Base-by-base conservation (phyloP, 2,888 invertebrate genomes). In the Eristalis tenax region DNA sequence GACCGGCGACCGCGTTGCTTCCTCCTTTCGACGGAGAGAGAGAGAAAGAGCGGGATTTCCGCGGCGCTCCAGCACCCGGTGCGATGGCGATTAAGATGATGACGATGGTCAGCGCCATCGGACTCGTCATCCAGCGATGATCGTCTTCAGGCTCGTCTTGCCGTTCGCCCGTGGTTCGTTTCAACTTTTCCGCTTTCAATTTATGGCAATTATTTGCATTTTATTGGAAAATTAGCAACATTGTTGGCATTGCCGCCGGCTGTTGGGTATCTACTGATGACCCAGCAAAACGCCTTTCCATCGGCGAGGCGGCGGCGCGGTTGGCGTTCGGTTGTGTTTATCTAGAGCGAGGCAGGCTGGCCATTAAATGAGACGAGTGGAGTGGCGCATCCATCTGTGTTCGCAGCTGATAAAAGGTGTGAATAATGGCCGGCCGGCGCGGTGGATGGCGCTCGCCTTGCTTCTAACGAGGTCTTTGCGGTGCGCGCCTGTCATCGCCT, bases 101-200 rank as follows among this genome's bases (percentile, higher is more conserved):
- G 82, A 82, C 59, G 87, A 79, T 83, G 86, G 86, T 28, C 61
- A 68, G 28, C 73, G 59, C 66, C 80, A 56, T 38, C 32, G 26
- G 40, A 65, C 64, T 35, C 63, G 40, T 70, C 71, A 40, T 70
- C 64, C n/a, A 4, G 18, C n/a, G 18, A 63, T 63, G 13, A 15
- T 63, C 15, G 23, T 63, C 15, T 3, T 32, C 32, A 32, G 32
- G 11, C n/a, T n/a, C 50, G 50, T 50, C 18, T 61, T 32, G 43
- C 63, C 56, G 18, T 35, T 22, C 43, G 57, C 1, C 35, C 26
- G 66, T 23, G 18, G 43, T 63, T 81, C 75, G 63, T 86, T 86
- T 87, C 75, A 87, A 87, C 83, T 83, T 79, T 83, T 83, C 83
- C 83, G 87, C 87, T 87, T 87, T 87, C 87, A 83, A 83, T 83